These are phyloP conservation scores for Carposina sasakii DNA, from an alignment of 1,140 invertebrate genomes.

Conservation along the genomic window DNA sequence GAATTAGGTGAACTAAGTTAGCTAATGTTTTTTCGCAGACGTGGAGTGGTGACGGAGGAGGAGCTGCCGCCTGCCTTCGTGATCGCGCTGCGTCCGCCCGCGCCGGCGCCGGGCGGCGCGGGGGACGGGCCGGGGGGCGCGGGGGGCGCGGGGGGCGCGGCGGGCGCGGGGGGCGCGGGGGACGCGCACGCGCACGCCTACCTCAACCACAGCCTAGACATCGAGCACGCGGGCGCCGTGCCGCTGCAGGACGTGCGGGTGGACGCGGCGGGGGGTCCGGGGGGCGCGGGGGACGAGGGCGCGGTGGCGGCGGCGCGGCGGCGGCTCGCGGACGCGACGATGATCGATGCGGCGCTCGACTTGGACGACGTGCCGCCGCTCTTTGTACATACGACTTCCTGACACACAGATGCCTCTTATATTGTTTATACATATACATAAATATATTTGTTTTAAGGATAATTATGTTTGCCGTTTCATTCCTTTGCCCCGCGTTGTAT, in stretches of 20 bases:
- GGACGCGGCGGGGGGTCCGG: conserved; percentile 16
- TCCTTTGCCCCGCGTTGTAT: no score
- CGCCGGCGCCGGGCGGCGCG: not conserved
- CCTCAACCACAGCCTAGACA: conserved; percentile 48
- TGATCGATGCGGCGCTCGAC: conserved; percentile 90
- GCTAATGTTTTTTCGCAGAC: conserved; percentile 22
- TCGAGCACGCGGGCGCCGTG: no score
- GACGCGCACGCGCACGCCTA: conserved; percentile 49
- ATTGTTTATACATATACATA: no score
- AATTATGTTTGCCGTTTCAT: no score
- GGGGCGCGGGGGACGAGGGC: conserved; percentile 24
- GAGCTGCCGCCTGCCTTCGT: conserved; percentile 42
- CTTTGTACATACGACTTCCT: no score
- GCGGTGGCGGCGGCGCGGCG: conserved; percentile 71
- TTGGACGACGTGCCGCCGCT: conserved; percentile 78
- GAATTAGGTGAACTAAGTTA: not conserved
- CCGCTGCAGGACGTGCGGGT: conserved; percentile 30
- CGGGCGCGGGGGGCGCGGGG: conserved; percentile 11
- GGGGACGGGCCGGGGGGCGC: conserved; percentile 11
- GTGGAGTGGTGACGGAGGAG: conserved; percentile 34
- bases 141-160: conserved; percentile 3
- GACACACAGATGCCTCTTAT: no score
- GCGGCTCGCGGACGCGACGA: conserved; percentile 85
- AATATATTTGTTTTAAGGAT: no score
- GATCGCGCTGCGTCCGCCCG: conserved; percentile 14